Percentiles rank a stretch among this genome's conserved stretches.
These are phyloP conservation scores for Nannoperca australis DNA, from an alignment of 2,797 vertebrate species.

Conservation along the genomic window DNA sequence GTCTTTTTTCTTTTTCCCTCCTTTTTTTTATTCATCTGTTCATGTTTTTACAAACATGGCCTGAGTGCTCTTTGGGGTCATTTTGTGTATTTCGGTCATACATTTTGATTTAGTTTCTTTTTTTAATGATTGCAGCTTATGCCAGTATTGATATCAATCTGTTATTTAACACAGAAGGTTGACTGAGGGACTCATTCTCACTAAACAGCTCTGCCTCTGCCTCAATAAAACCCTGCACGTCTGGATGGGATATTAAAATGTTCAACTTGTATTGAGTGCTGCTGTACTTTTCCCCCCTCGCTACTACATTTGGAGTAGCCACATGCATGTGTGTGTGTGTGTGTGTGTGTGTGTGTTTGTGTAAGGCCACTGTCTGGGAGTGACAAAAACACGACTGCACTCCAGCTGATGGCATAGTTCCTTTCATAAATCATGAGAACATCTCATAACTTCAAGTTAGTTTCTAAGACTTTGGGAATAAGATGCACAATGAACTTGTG, in stretches of 20 bases:
- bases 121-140: background rate
- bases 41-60: conserved; percentile 42
- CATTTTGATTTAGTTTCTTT: conserved; percentile 2
- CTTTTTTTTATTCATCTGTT: conserved; percentile 47
- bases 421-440: conserved; percentile 77
- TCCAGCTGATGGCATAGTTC: conserved; percentile 52
- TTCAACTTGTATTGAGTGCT: conserved; percentile 2
- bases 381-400: conserved; percentile 53
- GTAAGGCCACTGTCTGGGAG: conserved; percentile 30
- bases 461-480: conserved; percentile 52
- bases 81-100: conserved; percentile 39
- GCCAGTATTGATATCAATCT: conserved; percentile 33
- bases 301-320: conserved; percentile 17
- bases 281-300: conserved; percentile 43
- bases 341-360: conserved; percentile 12
- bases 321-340: conserved; percentile 8
- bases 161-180: conserved; percentile 15
- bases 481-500: conserved; percentile 27
- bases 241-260: too few species aligned
- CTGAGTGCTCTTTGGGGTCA: conserved; percentile 28
- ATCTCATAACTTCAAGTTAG: conserved; percentile 61
- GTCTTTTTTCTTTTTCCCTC: conserved; percentile 13
- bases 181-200: conserved; percentile 35
- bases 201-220: conserved; percentile 20
- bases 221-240: too few species aligned